A percentile compares a stretch with the other conserved stretches of the same genome.
Evolutionary conservation across 2,797 vertebrate species (phyloP).

Genomic region (Xyrichtys novacula): DNA sequence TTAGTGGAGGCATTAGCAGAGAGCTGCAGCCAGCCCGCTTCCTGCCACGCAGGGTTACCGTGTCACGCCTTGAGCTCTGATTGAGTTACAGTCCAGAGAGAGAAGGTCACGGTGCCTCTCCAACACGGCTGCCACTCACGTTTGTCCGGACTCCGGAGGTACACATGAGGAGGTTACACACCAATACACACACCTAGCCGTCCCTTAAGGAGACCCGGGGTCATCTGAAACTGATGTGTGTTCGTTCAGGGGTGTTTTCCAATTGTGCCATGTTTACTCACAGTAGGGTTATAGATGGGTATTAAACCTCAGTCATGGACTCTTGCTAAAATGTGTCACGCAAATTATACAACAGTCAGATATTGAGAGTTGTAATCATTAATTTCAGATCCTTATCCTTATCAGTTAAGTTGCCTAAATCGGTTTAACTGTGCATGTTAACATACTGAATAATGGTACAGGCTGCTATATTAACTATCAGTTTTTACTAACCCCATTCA

Average conservation of each 20-base stretch:
- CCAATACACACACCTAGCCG: slow-evolving; percentile 25
- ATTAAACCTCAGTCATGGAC: slow-evolving; percentile 5
- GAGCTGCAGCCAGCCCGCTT: slow-evolving; percentile 75
- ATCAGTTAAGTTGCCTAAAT: too few species aligned
- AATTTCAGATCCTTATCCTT: too few species aligned
- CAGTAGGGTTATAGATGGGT: slow-evolving; percentile 20
- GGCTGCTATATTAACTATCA: too few species aligned
- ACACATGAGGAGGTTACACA: slow-evolving; percentile 60
- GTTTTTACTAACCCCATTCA: too few species aligned
- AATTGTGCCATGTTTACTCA: slow-evolving; percentile 43
- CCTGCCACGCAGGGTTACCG: slow-evolving; percentile 82
- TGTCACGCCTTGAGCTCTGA: slow-evolving; percentile 87
- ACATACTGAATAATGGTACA: too few species aligned
- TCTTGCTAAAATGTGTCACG: not conserved
- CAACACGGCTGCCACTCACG: slow-evolving; percentile 80
- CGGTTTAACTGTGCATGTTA: too few species aligned
- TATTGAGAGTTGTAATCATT: not conserved
- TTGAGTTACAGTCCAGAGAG: slow-evolving; percentile 90
- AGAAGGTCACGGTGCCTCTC: slow-evolving; percentile 84
- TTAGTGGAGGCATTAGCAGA: slow-evolving; percentile 87
- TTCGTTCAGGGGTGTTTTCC: slow-evolving; percentile 69
- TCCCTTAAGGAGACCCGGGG: slow-evolving; percentile 66
- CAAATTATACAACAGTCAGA: not conserved
- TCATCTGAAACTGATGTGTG: slow-evolving; percentile 64
- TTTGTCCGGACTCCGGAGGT: slow-evolving; percentile 62